phyloP scores from a whole-genome alignment of 2,113 vertebrate species.

The Nerophis ophidion region DNA sequence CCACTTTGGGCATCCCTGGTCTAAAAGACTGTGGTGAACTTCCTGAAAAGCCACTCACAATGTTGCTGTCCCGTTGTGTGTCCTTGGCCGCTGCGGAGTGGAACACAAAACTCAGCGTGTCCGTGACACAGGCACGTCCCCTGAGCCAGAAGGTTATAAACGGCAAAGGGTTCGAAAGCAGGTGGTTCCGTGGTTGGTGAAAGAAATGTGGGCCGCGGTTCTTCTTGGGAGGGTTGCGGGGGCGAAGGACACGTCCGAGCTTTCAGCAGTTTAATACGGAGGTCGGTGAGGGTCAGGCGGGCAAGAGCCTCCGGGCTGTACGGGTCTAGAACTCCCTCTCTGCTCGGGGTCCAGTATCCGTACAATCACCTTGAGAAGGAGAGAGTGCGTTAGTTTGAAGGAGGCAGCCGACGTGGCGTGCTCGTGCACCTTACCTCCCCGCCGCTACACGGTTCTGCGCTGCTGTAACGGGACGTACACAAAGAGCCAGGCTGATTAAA shows the following conservation, averaged over 20 bases:
- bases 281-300: constrained; percentile 79
- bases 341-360: constrained; percentile 72
- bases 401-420: too few species aligned
- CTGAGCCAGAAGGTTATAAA: constrained; percentile 79
- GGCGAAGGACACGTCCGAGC: constrained; percentile 71
- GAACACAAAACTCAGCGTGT: constrained; percentile 79
- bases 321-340: constrained; percentile 69
- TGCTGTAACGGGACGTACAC: constrained; percentile 84
- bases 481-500: constrained; percentile 66
- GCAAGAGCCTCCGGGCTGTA: constrained; percentile 76
- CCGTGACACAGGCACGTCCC: constrained; percentile 87
- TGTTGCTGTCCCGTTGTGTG: constrained; percentile 18
- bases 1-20: too few species aligned
- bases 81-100: constrained; percentile 47
- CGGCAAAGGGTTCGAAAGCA: constrained; percentile 72
- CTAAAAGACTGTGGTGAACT: too few species aligned
- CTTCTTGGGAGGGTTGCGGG: background rate
- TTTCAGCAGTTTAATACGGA: constrained; percentile 79
- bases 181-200: constrained; percentile 53
- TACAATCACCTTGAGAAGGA: constrained; percentile 75
- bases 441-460: constrained; percentile 73
- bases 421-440: constrained; percentile 76
- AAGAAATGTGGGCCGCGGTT: constrained; percentile 3
- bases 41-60: constrained; percentile 41
- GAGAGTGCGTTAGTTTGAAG: constrained; percentile 3